These are phyloP conservation scores for Amazona guildingii DNA, from an alignment of 2,113 vertebrate species.

Conservation along the genomic window DNA sequence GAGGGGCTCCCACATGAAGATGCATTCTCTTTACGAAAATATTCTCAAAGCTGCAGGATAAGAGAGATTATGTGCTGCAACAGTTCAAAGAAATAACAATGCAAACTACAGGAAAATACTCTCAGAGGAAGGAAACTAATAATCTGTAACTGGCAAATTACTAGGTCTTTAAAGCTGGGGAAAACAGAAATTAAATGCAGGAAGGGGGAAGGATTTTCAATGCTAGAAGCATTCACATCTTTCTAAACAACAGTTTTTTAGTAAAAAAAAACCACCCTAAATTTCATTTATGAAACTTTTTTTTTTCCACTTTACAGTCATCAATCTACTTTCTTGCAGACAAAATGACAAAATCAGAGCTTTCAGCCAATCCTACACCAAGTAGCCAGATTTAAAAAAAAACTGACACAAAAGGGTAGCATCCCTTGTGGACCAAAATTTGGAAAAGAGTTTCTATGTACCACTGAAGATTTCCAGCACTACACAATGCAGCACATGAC, in stretches of 20 bases:
- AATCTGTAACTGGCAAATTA: background rate
- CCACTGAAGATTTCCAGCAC: background rate
- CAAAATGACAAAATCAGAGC: background rate
- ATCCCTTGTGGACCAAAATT: background rate
- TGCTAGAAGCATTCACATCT: background rate
- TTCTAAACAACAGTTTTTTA: background rate
- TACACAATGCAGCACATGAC: background rate
- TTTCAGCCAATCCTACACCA: background rate
- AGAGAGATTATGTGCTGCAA: background rate
- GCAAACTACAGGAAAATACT: background rate
- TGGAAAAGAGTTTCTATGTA: background rate
- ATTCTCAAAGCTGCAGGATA: background rate
- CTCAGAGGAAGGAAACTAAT: background rate
- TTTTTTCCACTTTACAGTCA: background rate
- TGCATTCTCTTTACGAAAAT: background rate
- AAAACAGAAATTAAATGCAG: background rate
- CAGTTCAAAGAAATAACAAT: slow-evolving; percentile 8
- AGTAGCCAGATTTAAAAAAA: background rate
- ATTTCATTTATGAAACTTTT: background rate
- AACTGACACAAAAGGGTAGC: background rate
- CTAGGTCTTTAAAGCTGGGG: slow-evolving; percentile 20
- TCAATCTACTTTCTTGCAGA: background rate
- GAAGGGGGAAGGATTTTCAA: slow-evolving; percentile 12
- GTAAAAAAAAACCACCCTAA: background rate
- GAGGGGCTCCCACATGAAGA: background rate